Evolutionary conservation across 2,888 invertebrate genomes (phyloP), one percentile per base, ranked within the genome.

Genomic region (Erebia epiphron): DNA sequence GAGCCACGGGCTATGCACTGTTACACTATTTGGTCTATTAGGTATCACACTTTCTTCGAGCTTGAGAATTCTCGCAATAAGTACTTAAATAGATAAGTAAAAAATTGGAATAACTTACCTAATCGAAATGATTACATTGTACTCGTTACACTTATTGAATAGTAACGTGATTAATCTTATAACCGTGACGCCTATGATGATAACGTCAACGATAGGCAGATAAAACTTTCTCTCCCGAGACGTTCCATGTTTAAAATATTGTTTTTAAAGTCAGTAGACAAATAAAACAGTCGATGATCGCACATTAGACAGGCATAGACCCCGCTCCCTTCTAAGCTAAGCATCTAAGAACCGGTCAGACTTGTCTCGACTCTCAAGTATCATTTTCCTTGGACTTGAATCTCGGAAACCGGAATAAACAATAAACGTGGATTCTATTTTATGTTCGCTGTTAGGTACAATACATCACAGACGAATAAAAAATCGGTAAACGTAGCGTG

Each of bases 301-400:
- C 72, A 68, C 71, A 62, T 58, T 57, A 49, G 46, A 46, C 11
- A 41, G 49, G n/a, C 58, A 13, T 3, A 41, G 57, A 21, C 52
- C 65, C 41, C 50, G 50, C 65, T 57, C n/a, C 52, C 14, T n/a
- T n/a, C 52, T 52, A 16, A 52, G 52, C 65, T 61, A 50, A 73
- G 66, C 57, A 35, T 49, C 72, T 62, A 35, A 56, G 60, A 73
- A 73, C 73, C 73, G 73, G 73, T 73, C 63, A 11, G 18, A 69
- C 71, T 54, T 62, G 73, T 73, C 73, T 67, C 66, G 57, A 68
- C 68, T 68, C 68, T 67, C 66, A 46, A 58, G 73, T 71, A 71
- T 73, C 66, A 68, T 73, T 71, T 71, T 68, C 73, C 71, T 73
- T 73, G 73, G 73, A 63, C 73, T 73, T 73, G 73, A 68, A 73